Percentiles rank a stretch among this genome's conserved stretches.
Evolutionary conservation across 2,888 invertebrate genomes (phyloP).

Genomic region (Drosophila dives): DNA sequence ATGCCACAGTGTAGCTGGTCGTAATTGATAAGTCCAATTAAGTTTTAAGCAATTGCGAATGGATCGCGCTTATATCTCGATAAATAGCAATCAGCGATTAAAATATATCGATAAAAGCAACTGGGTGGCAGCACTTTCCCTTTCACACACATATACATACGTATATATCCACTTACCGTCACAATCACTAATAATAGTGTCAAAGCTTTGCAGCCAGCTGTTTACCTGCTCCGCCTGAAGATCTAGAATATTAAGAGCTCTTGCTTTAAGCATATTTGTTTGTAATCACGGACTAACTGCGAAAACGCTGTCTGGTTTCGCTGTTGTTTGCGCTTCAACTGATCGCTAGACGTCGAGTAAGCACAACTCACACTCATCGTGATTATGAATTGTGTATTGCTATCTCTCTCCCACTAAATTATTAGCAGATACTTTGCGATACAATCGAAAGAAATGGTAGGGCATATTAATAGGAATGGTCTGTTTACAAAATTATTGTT

Average conservation of each 20-base stretch:
- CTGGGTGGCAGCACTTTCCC: slow-evolving; percentile 28
- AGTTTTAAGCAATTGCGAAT: background rate
- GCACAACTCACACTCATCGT: slow-evolving; percentile 27
- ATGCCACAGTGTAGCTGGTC: slow-evolving; percentile 91
- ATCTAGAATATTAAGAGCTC: slow-evolving; percentile 86
- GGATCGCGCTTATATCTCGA: background rate
- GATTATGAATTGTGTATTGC: slow-evolving; percentile 29
- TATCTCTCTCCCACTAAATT: slow-evolving; percentile 14
- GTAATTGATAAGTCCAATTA: background rate
- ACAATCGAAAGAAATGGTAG: slow-evolving; percentile 14
- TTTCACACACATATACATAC: background rate
- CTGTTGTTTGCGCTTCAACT: slow-evolving; percentile 23
- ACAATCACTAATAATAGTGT: slow-evolving; percentile 93
- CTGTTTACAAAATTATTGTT: slow-evolving; percentile 37
- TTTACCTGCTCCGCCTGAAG: slow-evolving; percentile 87
- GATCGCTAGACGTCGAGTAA: slow-evolving; percentile 27
- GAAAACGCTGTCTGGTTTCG: slow-evolving; percentile 24
- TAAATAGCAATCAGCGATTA: background rate
- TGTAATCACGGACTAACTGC: slow-evolving; percentile 20
- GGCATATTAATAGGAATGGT: slow-evolving; percentile 22
- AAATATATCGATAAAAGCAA: slow-evolving; percentile 10
- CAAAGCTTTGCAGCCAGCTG: slow-evolving; percentile 89
- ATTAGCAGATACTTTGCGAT: slow-evolving; percentile 17
- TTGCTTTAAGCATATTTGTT: slow-evolving; percentile 79
- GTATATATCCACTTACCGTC: slow-evolving; percentile 88